phyloP scores from a whole-genome alignment of 2,888 invertebrate species.

The Cheilosia impressa region DNA sequence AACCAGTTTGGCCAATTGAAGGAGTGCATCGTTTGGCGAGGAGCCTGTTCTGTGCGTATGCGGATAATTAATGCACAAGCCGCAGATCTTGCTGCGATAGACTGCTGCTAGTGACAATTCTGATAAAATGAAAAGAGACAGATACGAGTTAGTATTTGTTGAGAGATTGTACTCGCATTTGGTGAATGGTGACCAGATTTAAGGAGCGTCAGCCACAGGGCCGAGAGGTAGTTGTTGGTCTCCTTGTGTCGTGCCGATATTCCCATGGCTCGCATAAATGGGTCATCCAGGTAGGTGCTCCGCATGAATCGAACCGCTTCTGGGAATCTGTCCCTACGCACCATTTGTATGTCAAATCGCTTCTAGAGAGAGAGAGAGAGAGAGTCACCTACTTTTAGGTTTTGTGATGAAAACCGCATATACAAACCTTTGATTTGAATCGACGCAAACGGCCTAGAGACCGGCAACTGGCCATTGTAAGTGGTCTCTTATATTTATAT shows the following conservation, averaged over 20 bases:
- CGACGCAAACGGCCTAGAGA: background rate
- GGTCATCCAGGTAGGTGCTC: slow-evolving; percentile 51
- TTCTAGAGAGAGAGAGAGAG: slow-evolving; percentile 1
- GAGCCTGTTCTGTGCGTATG: background rate
- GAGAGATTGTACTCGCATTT: background rate
- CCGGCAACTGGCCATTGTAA: background rate
- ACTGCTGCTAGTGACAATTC: slow-evolving; percentile 63
- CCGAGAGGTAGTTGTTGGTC: slow-evolving; percentile 50
- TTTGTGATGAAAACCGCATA: background rate
- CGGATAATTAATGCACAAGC: slow-evolving; percentile 49
- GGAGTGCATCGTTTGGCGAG: slow-evolving; percentile 5
- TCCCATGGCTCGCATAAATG: slow-evolving; percentile 55
- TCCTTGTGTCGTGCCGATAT: slow-evolving; percentile 34
- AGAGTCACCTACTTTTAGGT: background rate
- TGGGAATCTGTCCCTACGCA: slow-evolving; percentile 13
- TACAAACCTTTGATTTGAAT: slow-evolving; percentile 20
- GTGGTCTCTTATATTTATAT: background rate
- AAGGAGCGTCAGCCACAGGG: slow-evolving; percentile 52
- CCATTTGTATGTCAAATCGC: slow-evolving; percentile 34
- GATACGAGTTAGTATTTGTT: background rate
- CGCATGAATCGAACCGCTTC: slow-evolving; percentile 53
- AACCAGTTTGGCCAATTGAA: slow-evolving; percentile 23
- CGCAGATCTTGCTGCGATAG: slow-evolving; percentile 44
- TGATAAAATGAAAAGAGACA: background rate
- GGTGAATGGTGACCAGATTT: slow-evolving; percentile 35